phyloP scores from a whole-genome alignment of 2,888 invertebrate genomes.

The Magallana nippona region DNA sequence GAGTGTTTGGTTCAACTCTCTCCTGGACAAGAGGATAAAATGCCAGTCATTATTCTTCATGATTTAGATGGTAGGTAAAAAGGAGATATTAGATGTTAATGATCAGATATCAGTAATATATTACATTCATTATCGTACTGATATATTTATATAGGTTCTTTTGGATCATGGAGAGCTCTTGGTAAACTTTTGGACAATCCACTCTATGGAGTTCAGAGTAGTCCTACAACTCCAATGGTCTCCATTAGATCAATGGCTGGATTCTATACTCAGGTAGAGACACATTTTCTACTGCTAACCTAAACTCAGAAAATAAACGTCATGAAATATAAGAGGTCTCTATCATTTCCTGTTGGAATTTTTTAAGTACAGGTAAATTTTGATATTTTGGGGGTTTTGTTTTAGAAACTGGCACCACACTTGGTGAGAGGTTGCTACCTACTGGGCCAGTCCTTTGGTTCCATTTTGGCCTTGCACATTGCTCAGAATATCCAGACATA shows the following conservation, averaged over 20 bases:
- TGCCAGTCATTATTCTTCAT: constrained; percentile 38
- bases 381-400: no score
- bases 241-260: constrained; percentile 87
- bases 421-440: constrained; percentile 90
- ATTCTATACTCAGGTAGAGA: constrained; percentile 77
- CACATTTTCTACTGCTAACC: neutral
- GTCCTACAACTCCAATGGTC: constrained; percentile 86
- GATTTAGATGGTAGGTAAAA: constrained; percentile 36
- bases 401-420: constrained; percentile 2
- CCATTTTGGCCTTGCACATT: constrained; percentile 96
- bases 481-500: constrained; percentile 34
- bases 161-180: constrained; percentile 85
- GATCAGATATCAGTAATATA: neutral
- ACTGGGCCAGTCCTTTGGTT: constrained; percentile 97
- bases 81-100: neutral
- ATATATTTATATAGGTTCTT: constrained; percentile 61
- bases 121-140: neutral
- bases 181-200: constrained; percentile 87
- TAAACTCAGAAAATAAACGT: neutral
- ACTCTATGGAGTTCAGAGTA: constrained; percentile 93
- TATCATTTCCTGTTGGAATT: neutral
- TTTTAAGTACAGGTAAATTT: neutral
- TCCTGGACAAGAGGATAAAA: constrained; percentile 23
- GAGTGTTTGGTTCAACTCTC: constrained; percentile 23
- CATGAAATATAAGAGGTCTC: no score